Evolutionary conservation across 2,888 invertebrate genomes (phyloP).

Genomic region (Orthosia cruda): DNA sequence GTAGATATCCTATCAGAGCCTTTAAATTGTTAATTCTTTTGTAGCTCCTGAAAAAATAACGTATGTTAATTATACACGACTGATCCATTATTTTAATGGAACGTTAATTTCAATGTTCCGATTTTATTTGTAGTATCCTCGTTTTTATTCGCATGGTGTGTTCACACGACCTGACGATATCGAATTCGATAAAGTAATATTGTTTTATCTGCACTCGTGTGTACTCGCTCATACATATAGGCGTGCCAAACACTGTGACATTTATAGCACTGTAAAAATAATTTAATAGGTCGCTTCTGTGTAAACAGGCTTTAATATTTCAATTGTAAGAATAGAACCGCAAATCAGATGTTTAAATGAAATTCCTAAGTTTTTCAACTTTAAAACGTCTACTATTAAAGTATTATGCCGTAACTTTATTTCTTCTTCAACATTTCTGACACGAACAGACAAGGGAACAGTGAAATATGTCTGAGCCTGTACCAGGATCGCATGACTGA

Average conservation of each 20-base stretch:
- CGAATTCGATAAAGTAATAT: slow-evolving; percentile 24
- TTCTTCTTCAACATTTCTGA: slow-evolving; percentile 33
- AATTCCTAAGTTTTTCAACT: slow-evolving; percentile 6
- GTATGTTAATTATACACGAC: not conserved
- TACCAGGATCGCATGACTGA: slow-evolving; percentile 68
- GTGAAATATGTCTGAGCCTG: slow-evolving; percentile 45
- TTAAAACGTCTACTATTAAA: not conserved
- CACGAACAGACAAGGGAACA: slow-evolving; percentile 38
- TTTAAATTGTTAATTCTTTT: too few relatives aligned
- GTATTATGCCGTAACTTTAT: slow-evolving; percentile 6
- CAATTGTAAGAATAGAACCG: not conserved
- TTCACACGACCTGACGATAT: slow-evolving; percentile 14
- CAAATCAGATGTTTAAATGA: not conserved
- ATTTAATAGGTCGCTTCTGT: not conserved
- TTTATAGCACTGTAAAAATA: slow-evolving; percentile 16
- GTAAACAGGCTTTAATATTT: slow-evolving; percentile 11
- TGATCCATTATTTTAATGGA: slow-evolving; percentile 10
- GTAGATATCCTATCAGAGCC: not conserved
- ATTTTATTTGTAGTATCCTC: slow-evolving; percentile 26
- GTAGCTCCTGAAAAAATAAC: not conserved
- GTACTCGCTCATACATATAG: slow-evolving; percentile 23
- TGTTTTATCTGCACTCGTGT: slow-evolving; percentile 11
- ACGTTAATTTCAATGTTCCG: slow-evolving; percentile 20
- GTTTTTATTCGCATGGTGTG: slow-evolving; percentile 13
- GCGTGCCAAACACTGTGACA: not conserved